Percentiles rank a stretch among this genome's conserved stretches.
Evolutionary conservation across 2,888 invertebrate species (phyloP).

Genomic region (Falcaria lacertinaria): DNA sequence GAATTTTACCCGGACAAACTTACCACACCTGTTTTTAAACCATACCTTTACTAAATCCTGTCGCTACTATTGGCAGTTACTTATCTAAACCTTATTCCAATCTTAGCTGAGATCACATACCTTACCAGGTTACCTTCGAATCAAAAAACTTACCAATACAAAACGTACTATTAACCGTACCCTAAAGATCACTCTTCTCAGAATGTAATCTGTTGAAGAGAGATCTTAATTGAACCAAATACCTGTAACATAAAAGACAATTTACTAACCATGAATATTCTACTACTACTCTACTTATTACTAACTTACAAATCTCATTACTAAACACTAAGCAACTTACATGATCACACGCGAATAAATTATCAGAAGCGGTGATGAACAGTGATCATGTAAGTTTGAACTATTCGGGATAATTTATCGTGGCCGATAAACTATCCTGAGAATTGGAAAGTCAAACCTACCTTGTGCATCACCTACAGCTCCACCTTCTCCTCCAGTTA

Average conservation of each 20-base stretch:
- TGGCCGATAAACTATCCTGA: constrained; percentile 20
- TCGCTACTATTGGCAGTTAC: background rate
- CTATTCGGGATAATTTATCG: constrained; percentile 15
- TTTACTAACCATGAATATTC: constrained; percentile 6
- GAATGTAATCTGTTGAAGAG: constrained; percentile 17
- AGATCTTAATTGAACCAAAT: constrained; percentile 3
- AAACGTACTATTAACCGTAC: constrained; percentile 12
- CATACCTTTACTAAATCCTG: too few relatives aligned
- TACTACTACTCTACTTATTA: constrained; percentile 18
- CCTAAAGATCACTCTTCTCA: constrained; percentile 9
- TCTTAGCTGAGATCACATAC: background rate
- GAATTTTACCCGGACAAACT: too few relatives aligned
- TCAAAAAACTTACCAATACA: background rate
- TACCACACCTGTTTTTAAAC: too few relatives aligned
- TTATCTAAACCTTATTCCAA: background rate
- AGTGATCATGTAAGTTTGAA: constrained; percentile 23
- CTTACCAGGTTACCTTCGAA: too few relatives aligned
- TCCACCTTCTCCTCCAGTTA: constrained; percentile 74
- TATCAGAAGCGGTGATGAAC: background rate
- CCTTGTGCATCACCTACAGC: constrained; percentile 80
- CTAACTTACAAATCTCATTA: constrained; percentile 72
- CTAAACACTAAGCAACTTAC: constrained; percentile 31
- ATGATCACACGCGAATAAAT: constrained; percentile 12
- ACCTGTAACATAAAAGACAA: constrained; percentile 14
- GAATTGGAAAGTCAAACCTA: constrained; percentile 59